Conservation (phyloP, 1,140 invertebrate species). For the Olivierus martensii region DNA sequence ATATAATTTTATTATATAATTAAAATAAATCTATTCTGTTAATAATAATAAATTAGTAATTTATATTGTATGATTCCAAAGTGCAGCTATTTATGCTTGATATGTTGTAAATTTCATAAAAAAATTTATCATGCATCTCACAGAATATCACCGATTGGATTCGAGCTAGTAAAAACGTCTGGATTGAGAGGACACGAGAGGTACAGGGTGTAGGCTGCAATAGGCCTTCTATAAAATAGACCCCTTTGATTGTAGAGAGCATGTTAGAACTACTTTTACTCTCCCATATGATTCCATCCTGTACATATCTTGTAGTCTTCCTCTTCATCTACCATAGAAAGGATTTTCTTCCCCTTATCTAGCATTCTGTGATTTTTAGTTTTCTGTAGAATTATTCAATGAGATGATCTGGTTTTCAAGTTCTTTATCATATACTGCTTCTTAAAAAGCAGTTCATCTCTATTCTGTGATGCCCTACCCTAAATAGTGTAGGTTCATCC, state of each 20-base stretch:
- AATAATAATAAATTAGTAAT: too few species aligned
- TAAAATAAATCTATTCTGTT: too few species aligned
- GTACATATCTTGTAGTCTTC: neutral
- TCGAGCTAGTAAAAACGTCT: constrained; percentile 14
- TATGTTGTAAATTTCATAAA: too few species aligned
- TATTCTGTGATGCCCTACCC: too few species aligned
- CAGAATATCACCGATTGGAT: constrained; percentile 15
- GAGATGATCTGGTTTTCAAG: too few species aligned
- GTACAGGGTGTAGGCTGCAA: neutral
- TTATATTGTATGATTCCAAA: too few species aligned
- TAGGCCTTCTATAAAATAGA: neutral
- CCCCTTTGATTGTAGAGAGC: neutral
- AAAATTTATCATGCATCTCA: neutral
- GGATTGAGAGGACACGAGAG: constrained; percentile 13
- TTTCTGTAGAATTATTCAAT: neutral
- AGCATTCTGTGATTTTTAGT: neutral
- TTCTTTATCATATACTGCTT: too few species aligned
- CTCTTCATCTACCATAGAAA: neutral
- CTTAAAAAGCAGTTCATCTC: too few species aligned
- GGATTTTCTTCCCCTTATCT: neutral
- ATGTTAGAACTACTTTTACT: neutral
- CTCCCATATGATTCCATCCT: neutral
- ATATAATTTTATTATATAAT: too few species aligned
- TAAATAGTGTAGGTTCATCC: too few species aligned
- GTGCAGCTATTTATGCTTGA: too few species aligned